These are phyloP conservation scores for Lasioglossum marginatum DNA, from an alignment of 2,888 invertebrate species.

Conservation along the genomic window DNA sequence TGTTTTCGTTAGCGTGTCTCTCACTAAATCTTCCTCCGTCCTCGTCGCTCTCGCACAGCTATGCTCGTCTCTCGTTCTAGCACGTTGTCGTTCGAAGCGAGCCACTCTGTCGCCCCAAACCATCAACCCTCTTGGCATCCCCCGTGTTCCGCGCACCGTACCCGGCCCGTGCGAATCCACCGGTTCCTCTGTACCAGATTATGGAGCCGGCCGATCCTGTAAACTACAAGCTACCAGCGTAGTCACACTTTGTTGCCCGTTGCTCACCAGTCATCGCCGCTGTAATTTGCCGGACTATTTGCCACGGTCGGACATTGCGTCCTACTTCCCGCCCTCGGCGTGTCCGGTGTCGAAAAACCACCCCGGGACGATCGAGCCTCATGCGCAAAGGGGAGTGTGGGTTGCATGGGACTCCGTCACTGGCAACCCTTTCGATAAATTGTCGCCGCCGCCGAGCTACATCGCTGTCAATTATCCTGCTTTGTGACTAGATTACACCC, in stretches of 20 bases:
- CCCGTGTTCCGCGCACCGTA: constrained; percentile 13
- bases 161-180: constrained; percentile 26
- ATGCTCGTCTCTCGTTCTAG: neutral
- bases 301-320: constrained; percentile 45
- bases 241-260: constrained; percentile 52
- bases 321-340: constrained; percentile 23
- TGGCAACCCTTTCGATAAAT: neutral
- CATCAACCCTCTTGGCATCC: neutral
- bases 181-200: constrained; percentile 49
- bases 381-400: neutral
- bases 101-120: neutral
- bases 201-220: constrained; percentile 51
- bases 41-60: neutral
- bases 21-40: neutral
- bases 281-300: constrained; percentile 56
- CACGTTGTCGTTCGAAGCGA: neutral
- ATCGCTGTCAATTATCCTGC: neutral
- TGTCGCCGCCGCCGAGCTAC: neutral
- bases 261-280: constrained; percentile 50
- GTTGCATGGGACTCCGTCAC: neutral
- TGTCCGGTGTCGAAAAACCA: constrained; percentile 38
- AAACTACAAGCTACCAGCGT: constrained; percentile 59
- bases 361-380: constrained; percentile 22
- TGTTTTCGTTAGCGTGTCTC: neutral
- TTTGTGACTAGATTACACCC: neutral